phyloP scores from a whole-genome alignment of 2,888 invertebrate genomes.

The Xanthia togata region DNA sequence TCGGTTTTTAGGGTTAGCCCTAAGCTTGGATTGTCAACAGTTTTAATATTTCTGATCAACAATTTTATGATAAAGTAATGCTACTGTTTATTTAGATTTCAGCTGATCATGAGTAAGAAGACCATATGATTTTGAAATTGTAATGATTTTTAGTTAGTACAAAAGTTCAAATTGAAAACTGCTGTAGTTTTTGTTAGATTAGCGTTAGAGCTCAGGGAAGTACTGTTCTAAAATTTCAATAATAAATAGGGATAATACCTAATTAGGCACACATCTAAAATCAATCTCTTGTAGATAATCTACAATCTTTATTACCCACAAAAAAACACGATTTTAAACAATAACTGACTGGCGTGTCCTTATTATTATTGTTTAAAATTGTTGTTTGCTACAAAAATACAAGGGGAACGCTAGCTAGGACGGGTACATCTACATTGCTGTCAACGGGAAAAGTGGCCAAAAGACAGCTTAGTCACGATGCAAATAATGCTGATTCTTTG shows the following conservation, averaged over 20 bases:
- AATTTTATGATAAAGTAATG: not conserved
- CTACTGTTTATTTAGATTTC: not conserved
- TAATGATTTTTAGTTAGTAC: not conserved
- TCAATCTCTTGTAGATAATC: not conserved
- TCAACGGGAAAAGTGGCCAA: not conserved
- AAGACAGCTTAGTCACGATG: not conserved
- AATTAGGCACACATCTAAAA: not conserved
- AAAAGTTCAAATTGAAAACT: not conserved
- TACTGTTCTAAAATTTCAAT: not conserved
- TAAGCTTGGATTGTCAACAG: not conserved
- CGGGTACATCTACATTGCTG: not conserved
- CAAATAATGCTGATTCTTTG: not conserved
- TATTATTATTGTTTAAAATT: too few species aligned
- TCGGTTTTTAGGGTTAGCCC: slow-evolving; percentile 53
- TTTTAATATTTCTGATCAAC: not conserved
- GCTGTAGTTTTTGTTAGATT: not conserved
- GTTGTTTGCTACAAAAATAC: too few species aligned
- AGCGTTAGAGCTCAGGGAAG: not conserved
- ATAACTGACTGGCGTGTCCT: too few species aligned
- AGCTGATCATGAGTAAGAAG: not conserved
- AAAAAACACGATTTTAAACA: slow-evolving; percentile 1
- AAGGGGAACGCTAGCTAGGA: not conserved
- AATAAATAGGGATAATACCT: not conserved
- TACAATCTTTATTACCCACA: slow-evolving; percentile 1
- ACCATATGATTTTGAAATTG: not conserved